Evolutionary conservation across 2,113 vertebrate genomes (phyloP).

Genomic region (Apistogramma diplotaenia): DNA sequence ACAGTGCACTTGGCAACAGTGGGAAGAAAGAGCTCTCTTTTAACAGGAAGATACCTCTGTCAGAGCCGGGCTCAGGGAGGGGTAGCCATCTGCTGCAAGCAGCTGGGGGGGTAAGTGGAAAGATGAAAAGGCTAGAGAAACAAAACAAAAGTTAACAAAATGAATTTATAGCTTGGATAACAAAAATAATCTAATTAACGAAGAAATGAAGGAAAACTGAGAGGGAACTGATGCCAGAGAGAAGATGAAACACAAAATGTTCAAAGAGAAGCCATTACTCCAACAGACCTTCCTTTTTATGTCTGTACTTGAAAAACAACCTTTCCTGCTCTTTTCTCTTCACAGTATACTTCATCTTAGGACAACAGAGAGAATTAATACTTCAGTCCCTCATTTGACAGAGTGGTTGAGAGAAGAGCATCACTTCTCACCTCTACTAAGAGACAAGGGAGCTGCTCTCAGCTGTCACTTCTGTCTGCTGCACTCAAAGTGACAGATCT

Average conservation of each 20-base stretch:
- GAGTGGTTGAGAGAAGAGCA: conserved; percentile 2
- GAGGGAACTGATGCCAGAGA: neutral
- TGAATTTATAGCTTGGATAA: neutral
- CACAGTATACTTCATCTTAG: neutral
- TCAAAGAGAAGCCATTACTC: neutral
- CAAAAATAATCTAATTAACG: neutral
- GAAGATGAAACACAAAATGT: neutral
- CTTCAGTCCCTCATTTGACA: conserved; percentile 14
- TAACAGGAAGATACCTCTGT: neutral
- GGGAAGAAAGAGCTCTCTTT: neutral
- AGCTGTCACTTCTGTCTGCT: conserved; percentile 22
- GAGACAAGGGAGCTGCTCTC: neutral
- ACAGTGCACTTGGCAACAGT: neutral
- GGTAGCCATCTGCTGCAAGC: neutral
- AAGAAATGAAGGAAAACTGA: neutral
- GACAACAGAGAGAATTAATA: neutral
- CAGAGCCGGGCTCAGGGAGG: neutral
- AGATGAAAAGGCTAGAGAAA: neutral
- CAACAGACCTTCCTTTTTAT: neutral
- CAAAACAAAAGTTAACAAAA: neutral
- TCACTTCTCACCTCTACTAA: conserved; percentile 32
- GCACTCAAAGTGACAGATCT: conserved; percentile 5
- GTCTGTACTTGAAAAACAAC: neutral
- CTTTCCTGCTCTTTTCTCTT: neutral
- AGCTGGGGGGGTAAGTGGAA: neutral